Evolutionary conservation across 2,888 invertebrate species (phyloP).

Genomic region (Notodonta ziczac): DNA sequence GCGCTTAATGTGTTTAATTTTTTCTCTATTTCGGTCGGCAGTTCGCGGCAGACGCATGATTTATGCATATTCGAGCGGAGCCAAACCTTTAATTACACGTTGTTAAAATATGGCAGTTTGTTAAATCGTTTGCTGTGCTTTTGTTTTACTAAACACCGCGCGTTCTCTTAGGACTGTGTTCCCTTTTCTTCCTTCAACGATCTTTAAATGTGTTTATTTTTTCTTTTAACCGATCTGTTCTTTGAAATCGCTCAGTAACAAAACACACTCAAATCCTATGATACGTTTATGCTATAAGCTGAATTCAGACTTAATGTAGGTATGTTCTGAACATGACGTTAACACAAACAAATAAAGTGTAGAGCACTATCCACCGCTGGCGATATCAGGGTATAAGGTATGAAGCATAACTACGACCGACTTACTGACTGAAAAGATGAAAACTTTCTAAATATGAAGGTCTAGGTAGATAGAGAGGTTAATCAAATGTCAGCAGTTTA

Average conservation of each 20-base stretch:
- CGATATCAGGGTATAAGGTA: no score
- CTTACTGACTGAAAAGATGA: no score
- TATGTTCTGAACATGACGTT: no score
- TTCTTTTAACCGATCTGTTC: slow-evolving; percentile 20
- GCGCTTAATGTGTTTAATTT: slow-evolving; percentile 82
- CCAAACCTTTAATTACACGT: slow-evolving; percentile 85
- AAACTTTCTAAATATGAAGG: no score
- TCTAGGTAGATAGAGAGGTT: no score
- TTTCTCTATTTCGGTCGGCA: slow-evolving; percentile 84
- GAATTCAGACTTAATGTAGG: no score
- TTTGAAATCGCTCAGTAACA: neutral
- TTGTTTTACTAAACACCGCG: slow-evolving; percentile 80
- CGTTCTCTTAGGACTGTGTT: slow-evolving; percentile 65
- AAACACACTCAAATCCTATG: no score
- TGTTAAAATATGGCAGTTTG: slow-evolving; percentile 85
- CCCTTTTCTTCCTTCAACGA: slow-evolving; percentile 60
- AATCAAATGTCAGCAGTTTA: no score
- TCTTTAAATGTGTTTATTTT: slow-evolving; percentile 50
- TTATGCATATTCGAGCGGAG: slow-evolving; percentile 83
- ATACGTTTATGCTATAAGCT: no score
- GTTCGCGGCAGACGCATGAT: slow-evolving; percentile 82
- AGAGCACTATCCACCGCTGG: no score
- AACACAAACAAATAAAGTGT: no score
- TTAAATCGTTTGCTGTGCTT: slow-evolving; percentile 80
- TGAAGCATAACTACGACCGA: no score